These are phyloP conservation scores for Oreochromis grahami DNA, from an alignment of 2,797 vertebrate species.

Conservation along the genomic window DNA sequence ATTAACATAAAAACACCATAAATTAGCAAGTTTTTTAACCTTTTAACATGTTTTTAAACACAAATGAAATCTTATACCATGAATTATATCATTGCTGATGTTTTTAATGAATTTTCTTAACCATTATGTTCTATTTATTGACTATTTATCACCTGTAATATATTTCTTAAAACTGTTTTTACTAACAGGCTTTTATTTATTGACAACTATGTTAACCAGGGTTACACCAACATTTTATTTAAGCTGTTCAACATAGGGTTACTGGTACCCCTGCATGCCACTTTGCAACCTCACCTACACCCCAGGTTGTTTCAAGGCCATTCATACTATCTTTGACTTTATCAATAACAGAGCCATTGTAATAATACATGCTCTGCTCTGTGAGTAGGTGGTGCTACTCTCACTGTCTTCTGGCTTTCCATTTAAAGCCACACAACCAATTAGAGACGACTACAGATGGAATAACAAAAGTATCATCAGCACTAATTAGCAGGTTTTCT, in stretches of 20 bases:
- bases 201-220: no score
- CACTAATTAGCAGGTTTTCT: background rate
- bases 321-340: background rate
- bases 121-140: no score
- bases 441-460: background rate
- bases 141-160: no score
- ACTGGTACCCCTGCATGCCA: background rate
- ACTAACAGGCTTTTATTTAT: no score
- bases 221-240: accelerated
- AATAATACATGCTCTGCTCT: background rate
- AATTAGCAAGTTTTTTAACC: no score
- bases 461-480: background rate
- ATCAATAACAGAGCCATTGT: background rate
- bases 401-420: background rate
- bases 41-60: no score
- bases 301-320: background rate
- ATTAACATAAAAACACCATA: no score
- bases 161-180: no score
- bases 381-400: background rate
- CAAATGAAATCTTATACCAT: no score
- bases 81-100: no score
- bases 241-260: background rate
- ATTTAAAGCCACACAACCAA: background rate
- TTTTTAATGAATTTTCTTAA: no score
- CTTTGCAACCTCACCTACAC: background rate